These are phyloP conservation scores for Periphyllus acericola DNA, from an alignment of 2,888 invertebrate species.

Conservation along the genomic window DNA sequence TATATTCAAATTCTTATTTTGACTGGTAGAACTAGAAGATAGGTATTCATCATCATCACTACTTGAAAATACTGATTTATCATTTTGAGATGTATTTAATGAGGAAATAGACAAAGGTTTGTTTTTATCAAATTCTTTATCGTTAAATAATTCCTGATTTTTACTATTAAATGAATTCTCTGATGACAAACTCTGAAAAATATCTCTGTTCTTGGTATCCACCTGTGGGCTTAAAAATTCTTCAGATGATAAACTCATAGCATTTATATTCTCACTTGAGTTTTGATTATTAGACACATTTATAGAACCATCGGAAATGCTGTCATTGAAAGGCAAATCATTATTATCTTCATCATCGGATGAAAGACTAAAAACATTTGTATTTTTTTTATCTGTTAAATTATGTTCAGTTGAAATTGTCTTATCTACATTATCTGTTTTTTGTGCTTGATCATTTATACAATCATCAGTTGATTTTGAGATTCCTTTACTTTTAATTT, in stretches of 20 bases:
- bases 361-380: neutral
- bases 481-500: neutral
- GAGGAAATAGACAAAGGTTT: neutral
- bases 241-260: conserved; percentile 38
- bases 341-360: conserved; percentile 39
- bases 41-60: conserved; percentile 2
- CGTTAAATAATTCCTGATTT: neutral
- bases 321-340: conserved; percentile 8
- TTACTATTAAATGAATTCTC: neutral
- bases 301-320: neutral
- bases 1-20: neutral
- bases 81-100: neutral
- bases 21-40: neutral
- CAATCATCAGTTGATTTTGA: neutral
- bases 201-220: conserved; percentile 6
- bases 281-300: neutral
- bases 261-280: neutral
- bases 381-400: neutral
- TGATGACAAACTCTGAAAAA: neutral
- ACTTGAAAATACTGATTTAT: neutral
- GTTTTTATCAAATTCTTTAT: conserved; percentile 4
- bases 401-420: neutral
- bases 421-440: neutral
- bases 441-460: neutral
- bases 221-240: conserved; percentile 21